phyloP scores from a whole-genome alignment of 1,140 invertebrate genomes.

The Riptortus pedestris region DNA sequence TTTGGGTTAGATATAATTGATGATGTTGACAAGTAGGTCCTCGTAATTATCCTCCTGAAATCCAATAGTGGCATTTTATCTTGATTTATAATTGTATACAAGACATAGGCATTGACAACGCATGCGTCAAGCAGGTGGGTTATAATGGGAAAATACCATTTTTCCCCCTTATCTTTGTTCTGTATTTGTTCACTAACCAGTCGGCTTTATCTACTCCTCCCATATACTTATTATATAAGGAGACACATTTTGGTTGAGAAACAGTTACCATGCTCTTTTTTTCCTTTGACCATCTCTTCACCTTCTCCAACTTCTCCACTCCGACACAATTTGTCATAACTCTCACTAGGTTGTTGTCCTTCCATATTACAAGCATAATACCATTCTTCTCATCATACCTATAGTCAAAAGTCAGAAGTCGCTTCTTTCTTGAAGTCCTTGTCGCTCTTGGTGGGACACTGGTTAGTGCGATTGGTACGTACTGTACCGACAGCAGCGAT shows the following conservation, averaged over 20 bases:
- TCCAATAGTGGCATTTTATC: too few species aligned
- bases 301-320: slow-evolving; percentile 23
- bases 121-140: too few species aligned
- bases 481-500: slow-evolving; percentile 17
- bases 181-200: slow-evolving; percentile 24
- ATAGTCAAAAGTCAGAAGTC: slow-evolving; percentile 6
- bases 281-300: slow-evolving; percentile 26
- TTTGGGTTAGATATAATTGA: too few species aligned
- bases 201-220: slow-evolving; percentile 26
- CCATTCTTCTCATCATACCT: slow-evolving; percentile 15
- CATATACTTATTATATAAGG: too few species aligned
- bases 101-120: too few species aligned
- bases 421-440: slow-evolving; percentile 4
- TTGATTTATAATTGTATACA: too few species aligned
- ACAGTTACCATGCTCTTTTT: slow-evolving; percentile 27
- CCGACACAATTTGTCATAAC: slow-evolving; percentile 27
- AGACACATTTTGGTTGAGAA: slow-evolving; percentile 22
- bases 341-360: slow-evolving; percentile 29
- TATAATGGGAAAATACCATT: too few species aligned
- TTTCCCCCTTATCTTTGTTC: too few species aligned
- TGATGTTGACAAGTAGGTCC: too few species aligned
- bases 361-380: slow-evolving; percentile 24
- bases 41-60: too few species aligned
- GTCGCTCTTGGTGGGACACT: slow-evolving; percentile 15
- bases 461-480: slow-evolving; percentile 11